Conservation (phyloP, 2,797 vertebrate species). For the Heliangelus exortis region DNA sequence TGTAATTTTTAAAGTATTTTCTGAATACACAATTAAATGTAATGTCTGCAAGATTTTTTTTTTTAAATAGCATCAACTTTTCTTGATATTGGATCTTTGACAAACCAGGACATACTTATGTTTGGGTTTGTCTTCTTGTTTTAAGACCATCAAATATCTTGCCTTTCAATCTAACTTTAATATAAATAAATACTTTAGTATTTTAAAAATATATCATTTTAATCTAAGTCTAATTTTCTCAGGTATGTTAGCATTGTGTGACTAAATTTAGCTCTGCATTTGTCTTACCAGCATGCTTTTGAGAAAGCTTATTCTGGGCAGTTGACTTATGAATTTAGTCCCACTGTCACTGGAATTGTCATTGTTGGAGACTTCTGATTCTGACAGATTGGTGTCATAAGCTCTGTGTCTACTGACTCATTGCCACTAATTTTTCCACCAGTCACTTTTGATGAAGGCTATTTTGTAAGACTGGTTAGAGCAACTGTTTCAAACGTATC, state of each 20-base stretch:
- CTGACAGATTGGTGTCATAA: constrained; percentile 46
- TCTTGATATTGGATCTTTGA: neutral
- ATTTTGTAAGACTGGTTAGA: neutral
- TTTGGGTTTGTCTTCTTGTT: neutral
- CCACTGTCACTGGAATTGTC: neutral
- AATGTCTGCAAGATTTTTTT: neutral
- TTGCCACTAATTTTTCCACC: neutral
- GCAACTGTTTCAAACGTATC: neutral
- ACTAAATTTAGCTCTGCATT: neutral
- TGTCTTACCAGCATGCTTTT: neutral
- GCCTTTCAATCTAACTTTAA: neutral
- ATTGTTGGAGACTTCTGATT: neutral
- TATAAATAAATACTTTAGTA: no score
- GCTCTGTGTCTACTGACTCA: constrained; percentile 31
- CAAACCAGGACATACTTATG: neutral
- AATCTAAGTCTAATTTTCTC: neutral
- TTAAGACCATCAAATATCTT: neutral
- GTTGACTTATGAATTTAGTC: neutral
- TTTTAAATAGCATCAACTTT: neutral
- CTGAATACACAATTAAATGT: neutral
- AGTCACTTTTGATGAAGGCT: constrained; percentile 15
- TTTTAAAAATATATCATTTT: neutral
- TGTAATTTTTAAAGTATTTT: neutral
- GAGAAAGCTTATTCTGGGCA: neutral
- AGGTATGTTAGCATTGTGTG: neutral